Conservation (phyloP, 1,140 invertebrate species). For the Rhagoletis pomonella region DNA sequence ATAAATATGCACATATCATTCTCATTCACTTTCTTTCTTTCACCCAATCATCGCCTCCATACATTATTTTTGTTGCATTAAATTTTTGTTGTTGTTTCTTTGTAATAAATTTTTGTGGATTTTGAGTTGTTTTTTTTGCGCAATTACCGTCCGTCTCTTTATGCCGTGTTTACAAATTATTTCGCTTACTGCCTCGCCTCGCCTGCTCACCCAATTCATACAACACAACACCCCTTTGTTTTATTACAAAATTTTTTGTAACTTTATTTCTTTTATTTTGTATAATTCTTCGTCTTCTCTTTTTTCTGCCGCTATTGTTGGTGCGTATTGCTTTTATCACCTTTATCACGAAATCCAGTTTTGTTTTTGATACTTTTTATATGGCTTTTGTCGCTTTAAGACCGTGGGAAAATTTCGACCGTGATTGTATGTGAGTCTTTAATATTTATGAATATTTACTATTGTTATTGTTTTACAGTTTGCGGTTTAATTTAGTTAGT, state of each 20-base stretch:
- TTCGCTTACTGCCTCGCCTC: conserved; percentile 1
- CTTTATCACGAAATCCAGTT: conserved; percentile 21
- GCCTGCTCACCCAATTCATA: background rate
- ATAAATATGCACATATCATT: background rate
- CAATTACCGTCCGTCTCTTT: background rate
- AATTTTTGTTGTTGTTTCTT: background rate
- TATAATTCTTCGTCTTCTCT: background rate
- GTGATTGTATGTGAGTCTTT: conserved; percentile 9
- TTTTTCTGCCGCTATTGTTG: conserved; percentile 1
- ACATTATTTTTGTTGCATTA: background rate
- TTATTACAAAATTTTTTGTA: conserved; percentile 10
- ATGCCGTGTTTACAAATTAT: conserved; percentile 49
- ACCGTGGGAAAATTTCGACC: conserved; percentile 47
- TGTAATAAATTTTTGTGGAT: background rate
- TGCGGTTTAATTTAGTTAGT: background rate
- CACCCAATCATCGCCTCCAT: conserved; percentile 30
- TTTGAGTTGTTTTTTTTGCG: background rate
- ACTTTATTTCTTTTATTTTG: conserved; percentile 1
- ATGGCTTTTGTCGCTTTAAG: conserved; percentile 1
- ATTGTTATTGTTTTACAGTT: conserved; percentile 25
- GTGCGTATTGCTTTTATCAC: conserved; percentile 30
- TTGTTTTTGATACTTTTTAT: background rate
- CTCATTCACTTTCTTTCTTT: background rate
- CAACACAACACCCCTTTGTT: conserved; percentile 5
- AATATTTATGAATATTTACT: background rate